Conservation (phyloP, 53 echinoderm and acorn worm genomes). For the Paracentrotus lividus region DNA sequence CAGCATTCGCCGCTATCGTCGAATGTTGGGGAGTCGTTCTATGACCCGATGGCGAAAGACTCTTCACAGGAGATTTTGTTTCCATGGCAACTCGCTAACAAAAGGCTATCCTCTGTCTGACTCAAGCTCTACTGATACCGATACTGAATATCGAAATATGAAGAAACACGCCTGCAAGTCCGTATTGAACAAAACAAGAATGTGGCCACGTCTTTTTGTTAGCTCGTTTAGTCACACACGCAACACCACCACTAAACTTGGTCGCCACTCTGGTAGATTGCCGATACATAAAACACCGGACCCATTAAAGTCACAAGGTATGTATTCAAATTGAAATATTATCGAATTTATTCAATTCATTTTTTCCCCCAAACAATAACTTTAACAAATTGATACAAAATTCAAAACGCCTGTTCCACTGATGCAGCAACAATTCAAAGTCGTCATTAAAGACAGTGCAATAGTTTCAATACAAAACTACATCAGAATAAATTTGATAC, state of each 20-base stretch:
- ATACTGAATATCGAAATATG: background rate
- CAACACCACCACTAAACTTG: background rate
- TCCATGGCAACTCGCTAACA: background rate
- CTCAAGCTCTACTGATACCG: constrained; percentile 18
- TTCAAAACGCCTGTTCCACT: too few relatives aligned
- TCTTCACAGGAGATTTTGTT: background rate
- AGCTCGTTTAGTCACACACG: background rate
- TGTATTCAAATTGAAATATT: background rate
- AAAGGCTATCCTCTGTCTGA: background rate
- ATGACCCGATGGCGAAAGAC: background rate
- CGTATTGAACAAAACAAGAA: background rate
- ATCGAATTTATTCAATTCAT: too few relatives aligned
- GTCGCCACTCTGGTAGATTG: background rate
- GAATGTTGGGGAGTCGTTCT: background rate
- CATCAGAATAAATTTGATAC: background rate
- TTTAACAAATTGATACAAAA: too few relatives aligned
- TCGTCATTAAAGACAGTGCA: too few relatives aligned
- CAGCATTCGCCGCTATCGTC: constrained; percentile 31
- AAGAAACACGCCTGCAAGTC: background rate
- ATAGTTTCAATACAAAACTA: background rate
- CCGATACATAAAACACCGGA: background rate
- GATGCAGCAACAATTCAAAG: too few relatives aligned
- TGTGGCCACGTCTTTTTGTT: background rate
- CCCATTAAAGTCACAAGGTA: background rate
- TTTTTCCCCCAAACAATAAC: too few relatives aligned